A percentile compares a stretch with the other conserved stretches of the same genome.
Evolutionary conservation across 2,113 vertebrate species (phyloP).

Genomic region (Leucopsar rothschildi): DNA sequence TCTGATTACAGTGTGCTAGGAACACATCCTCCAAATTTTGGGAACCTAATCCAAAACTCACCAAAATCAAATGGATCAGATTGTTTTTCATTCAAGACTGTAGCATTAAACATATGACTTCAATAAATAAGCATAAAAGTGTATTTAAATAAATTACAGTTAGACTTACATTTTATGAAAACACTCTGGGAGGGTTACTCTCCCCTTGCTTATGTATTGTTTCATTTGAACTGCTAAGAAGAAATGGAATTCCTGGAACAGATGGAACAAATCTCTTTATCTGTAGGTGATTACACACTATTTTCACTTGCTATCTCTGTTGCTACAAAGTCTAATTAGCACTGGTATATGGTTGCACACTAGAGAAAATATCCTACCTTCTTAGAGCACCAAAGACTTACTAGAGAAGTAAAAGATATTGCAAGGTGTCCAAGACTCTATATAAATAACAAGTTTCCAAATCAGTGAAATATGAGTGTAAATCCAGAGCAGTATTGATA

Average conservation of each 20-base stretch:
- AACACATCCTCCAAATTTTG: neutral
- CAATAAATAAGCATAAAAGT: neutral
- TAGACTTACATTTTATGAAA: neutral
- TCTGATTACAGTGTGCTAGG: neutral
- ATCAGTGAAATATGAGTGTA: neutral
- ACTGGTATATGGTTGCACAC: neutral
- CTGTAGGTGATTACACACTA: neutral
- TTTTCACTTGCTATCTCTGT: neutral
- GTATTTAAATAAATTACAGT: neutral
- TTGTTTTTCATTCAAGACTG: neutral
- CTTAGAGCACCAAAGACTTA: neutral
- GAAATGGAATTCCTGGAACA: neutral
- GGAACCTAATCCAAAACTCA: neutral
- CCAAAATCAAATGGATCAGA: neutral
- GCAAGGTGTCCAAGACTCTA: neutral
- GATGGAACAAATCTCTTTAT: neutral
- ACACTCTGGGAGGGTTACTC: neutral
- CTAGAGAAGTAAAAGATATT: neutral
- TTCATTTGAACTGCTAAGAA: neutral
- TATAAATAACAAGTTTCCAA: neutral
- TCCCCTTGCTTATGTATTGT: neutral
- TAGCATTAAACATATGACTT: neutral
- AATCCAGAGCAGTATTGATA: neutral
- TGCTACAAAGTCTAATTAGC: neutral
- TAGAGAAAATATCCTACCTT: neutral